A percentile compares a stretch with the other conserved stretches of the same genome.
Evolutionary conservation across 2,888 invertebrate species (phyloP).

Genomic region (Hyppa rectilinea): DNA sequence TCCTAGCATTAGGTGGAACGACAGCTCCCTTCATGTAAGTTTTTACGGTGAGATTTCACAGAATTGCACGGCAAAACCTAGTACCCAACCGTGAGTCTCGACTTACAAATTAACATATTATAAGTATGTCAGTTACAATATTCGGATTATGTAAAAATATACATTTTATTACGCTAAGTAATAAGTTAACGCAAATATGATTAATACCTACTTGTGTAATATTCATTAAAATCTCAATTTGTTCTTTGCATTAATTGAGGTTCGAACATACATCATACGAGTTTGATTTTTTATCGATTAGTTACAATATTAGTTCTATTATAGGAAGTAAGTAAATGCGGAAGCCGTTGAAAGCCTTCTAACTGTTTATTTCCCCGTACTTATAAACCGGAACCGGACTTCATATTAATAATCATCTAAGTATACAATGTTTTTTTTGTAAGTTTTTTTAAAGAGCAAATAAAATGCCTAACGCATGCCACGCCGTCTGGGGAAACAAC

Average conservation of each 20-base stretch:
- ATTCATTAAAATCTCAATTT: slow-evolving; percentile 25
- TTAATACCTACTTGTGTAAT: slow-evolving; percentile 38
- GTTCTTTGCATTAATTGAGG: not conserved
- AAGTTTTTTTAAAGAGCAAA: too few relatives aligned
- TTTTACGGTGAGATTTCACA: too few relatives aligned
- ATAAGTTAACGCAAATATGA: slow-evolving; percentile 17
- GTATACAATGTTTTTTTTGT: too few relatives aligned
- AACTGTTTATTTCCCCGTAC: slow-evolving; percentile 7
- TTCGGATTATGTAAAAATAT: slow-evolving; percentile 31
- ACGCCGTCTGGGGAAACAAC: too few relatives aligned
- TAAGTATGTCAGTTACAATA: slow-evolving; percentile 13
- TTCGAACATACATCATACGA: slow-evolving; percentile 24
- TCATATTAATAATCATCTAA: not conserved
- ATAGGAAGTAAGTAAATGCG: slow-evolving; percentile 34
- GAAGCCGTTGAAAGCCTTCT: slow-evolving; percentile 24
- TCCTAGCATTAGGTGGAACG: too few relatives aligned
- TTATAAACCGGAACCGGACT: slow-evolving; percentile 32
- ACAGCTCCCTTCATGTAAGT: too few relatives aligned
- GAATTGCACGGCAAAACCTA: too few relatives aligned
- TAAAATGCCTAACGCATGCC: too few relatives aligned
- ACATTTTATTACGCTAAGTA: slow-evolving; percentile 19
- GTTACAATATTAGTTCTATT: slow-evolving; percentile 22
- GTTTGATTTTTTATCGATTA: slow-evolving; percentile 25
- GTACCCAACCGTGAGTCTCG: too few relatives aligned
- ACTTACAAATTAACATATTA: too few relatives aligned